Conservation (phyloP, 2,888 invertebrate species). For the Lacanobia wlatinum region DNA sequence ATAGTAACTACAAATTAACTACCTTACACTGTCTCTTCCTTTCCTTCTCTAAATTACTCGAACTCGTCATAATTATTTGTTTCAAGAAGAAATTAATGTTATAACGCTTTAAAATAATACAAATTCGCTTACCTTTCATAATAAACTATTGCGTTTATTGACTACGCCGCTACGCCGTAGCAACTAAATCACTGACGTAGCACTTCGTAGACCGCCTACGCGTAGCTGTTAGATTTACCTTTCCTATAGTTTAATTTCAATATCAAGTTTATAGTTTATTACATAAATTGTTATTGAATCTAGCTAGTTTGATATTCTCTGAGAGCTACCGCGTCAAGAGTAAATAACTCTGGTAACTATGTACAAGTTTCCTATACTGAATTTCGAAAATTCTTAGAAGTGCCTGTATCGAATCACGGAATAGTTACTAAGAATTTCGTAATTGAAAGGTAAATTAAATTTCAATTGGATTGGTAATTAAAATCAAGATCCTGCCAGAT, state of each 20-base stretch:
- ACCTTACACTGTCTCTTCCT: too few relatives aligned
- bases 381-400: background rate
- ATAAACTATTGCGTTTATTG: conserved; percentile 27
- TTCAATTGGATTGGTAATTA: background rate
- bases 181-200: conserved; percentile 44
- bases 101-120: too few relatives aligned
- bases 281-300: conserved; percentile 4
- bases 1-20: too few relatives aligned
- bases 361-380: background rate
- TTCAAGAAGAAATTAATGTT: too few relatives aligned
- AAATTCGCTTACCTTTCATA: conserved; percentile 1
- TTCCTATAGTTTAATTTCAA: conserved; percentile 11
- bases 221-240: conserved; percentile 23
- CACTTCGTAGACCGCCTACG: conserved; percentile 45
- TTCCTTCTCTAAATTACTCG: too few relatives aligned
- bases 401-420: background rate
- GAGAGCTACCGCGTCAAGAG: background rate
- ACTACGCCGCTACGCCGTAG: conserved; percentile 49
- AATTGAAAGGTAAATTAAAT: background rate
- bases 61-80: too few relatives aligned
- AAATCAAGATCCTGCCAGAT: background rate
- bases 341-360: conserved; percentile 5
- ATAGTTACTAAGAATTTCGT: conserved; percentile 8
- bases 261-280: conserved; percentile 5
- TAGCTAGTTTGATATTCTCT: background rate